A percentile compares a stretch with the other conserved stretches of the same genome.
These are phyloP conservation scores for Zeugodacus cucurbitae DNA, from an alignment of 1,140 invertebrate species.

Conservation along the genomic window DNA sequence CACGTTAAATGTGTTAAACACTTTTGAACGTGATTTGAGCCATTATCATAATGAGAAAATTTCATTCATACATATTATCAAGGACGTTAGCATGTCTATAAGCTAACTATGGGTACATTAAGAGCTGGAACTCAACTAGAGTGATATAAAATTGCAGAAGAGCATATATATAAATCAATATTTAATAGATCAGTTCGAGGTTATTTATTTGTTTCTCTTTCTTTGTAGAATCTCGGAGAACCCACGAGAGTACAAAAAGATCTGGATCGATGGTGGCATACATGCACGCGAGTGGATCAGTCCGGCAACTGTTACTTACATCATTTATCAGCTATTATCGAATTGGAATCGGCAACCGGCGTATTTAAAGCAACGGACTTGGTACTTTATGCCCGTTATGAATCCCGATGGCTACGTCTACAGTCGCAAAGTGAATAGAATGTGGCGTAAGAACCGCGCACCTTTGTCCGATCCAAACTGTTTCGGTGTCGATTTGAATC, in stretches of 20 bases:
- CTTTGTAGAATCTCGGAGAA: conserved; percentile 58
- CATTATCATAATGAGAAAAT: conserved; percentile 11
- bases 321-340: conserved; percentile 74
- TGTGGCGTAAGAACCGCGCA: conserved; percentile 74
- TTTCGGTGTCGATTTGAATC: conserved; percentile 72
- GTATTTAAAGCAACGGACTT: conserved; percentile 70
- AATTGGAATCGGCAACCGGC: conserved; percentile 67
- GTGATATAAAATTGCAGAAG: neutral
- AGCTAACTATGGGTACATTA: neutral
- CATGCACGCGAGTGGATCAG: conserved; percentile 85
- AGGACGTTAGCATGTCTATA: neutral
- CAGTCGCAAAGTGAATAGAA: conserved; percentile 72
- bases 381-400: conserved; percentile 74
- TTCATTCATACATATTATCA: neutral
- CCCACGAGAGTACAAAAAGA: conserved; percentile 58
- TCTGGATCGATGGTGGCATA: conserved; percentile 75
- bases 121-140: neutral
- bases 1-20: neutral
- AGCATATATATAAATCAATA: no score
- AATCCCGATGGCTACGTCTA: conserved; percentile 86
- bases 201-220: no score
- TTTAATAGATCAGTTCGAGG: no score
- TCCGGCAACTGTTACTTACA: conserved; percentile 78
- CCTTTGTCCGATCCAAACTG: conserved; percentile 61
- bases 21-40: neutral